Evolutionary conservation across 1,140 invertebrate species (phyloP).

Genomic region (Odontomachus brunneus): DNA sequence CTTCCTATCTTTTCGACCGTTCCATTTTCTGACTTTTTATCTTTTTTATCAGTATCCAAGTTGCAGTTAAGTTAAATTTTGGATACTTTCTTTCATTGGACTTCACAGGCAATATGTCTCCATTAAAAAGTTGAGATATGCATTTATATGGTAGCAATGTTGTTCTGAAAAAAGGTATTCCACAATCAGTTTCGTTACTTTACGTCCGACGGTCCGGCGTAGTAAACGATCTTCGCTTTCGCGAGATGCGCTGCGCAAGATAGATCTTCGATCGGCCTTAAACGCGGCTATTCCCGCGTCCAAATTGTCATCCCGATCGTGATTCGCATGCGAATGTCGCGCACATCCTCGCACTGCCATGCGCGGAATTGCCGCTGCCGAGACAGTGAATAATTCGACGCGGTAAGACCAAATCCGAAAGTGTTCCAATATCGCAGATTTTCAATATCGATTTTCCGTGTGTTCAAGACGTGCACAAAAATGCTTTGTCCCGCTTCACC

Average conservation of each 20-base stretch:
- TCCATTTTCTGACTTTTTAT: too few species aligned
- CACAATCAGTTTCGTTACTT: too few species aligned
- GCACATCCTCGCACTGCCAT: constrained; percentile 37
- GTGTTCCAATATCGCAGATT: too few species aligned
- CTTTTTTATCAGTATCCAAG: too few species aligned
- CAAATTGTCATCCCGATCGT: constrained; percentile 60
- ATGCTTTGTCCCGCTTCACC: neutral
- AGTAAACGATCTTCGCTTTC: constrained; percentile 70
- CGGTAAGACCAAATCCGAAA: constrained; percentile 22
- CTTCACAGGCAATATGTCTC: too few species aligned
- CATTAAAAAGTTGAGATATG: too few species aligned
- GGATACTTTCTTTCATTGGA: too few species aligned
- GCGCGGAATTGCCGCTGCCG: constrained; percentile 3
- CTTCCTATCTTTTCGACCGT: too few species aligned
- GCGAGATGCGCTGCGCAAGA: neutral
- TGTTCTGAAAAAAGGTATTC: too few species aligned
- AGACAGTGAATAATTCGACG: constrained; percentile 25
- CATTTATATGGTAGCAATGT: too few species aligned
- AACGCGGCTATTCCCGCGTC: constrained; percentile 45
- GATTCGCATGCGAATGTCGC: constrained; percentile 19
- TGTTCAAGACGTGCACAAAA: constrained; percentile 16
- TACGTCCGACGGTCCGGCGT: constrained; percentile 33
- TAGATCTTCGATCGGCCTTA: constrained; percentile 21
- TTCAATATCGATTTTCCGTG: constrained; percentile 26
- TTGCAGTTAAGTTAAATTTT: too few species aligned